Conservation (phyloP, 2,888 invertebrate species). For the Alcis repandata region DNA sequence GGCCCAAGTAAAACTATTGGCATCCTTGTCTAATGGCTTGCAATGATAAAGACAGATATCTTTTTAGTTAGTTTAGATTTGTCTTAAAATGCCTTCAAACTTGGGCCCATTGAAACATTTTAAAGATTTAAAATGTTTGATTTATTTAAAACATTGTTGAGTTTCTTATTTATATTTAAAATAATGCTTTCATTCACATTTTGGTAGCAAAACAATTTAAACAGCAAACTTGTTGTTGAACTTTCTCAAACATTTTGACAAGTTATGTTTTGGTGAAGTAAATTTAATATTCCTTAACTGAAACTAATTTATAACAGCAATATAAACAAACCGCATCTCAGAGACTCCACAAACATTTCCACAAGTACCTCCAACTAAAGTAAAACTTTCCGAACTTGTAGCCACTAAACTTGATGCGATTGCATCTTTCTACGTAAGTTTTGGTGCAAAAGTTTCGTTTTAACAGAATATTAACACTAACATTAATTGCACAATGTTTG, state of each 20-base stretch:
- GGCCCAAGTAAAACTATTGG: no score
- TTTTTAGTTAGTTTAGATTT: no score
- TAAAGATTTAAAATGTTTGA: no score
- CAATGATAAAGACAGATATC: no score
- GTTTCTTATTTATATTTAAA: no score
- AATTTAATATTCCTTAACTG: conserved; percentile 4
- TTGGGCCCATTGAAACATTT: no score
- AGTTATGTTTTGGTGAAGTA: not conserved
- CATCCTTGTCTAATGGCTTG: no score
- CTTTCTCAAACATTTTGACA: not conserved
- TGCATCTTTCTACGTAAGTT: not conserved
- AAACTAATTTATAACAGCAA: conserved; percentile 9
- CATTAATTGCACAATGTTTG: not conserved
- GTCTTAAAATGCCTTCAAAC: no score
- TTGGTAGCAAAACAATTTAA: not conserved
- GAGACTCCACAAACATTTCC: conserved; percentile 17
- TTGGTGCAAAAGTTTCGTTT: not conserved
- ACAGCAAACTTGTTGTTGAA: conserved; percentile 1
- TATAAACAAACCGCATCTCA: conserved; percentile 37
- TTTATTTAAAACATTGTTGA: no score
- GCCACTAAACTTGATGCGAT: conserved; percentile 51
- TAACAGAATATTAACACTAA: not conserved
- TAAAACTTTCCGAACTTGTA: conserved; percentile 43
- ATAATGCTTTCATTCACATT: not conserved
- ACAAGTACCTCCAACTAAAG: conserved; percentile 30